phyloP scores from a whole-genome alignment of 2,113 vertebrate species.

The Protomyctophum bolini region DNA sequence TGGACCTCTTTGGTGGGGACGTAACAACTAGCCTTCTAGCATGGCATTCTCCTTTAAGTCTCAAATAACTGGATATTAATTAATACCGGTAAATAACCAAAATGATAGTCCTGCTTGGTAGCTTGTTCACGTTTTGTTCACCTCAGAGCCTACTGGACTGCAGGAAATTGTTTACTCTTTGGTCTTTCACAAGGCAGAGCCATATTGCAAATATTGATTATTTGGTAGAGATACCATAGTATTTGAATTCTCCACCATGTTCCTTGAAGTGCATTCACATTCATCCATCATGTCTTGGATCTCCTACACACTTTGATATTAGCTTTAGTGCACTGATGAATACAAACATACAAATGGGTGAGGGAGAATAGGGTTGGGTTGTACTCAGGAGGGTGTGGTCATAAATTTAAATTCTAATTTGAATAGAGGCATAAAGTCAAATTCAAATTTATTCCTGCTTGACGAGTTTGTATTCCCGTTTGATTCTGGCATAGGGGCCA shows the following conservation, averaged over 20 bases:
- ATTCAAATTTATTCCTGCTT: slow-evolving; percentile 60
- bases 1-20: too few species aligned
- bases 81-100: not conserved
- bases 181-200: not conserved
- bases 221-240: not conserved
- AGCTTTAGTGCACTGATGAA: not conserved
- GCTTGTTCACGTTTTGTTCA: too few species aligned
- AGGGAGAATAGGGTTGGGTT: not conserved
- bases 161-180: not conserved
- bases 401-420: slow-evolving; percentile 15
- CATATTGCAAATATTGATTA: slow-evolving; percentile 13
- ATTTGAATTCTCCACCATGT: not conserved
- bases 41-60: too few species aligned
- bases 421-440: not conserved
- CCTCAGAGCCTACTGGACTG: not conserved
- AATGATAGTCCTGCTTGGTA: too few species aligned
- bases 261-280: not conserved
- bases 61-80: too few species aligned
- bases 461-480: slow-evolving; percentile 85
- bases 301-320: not conserved
- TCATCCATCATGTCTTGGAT: not conserved
- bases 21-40: too few species aligned
- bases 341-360: not conserved
- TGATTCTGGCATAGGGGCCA: slow-evolving; percentile 91
- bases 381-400: not conserved